phyloP scores from a whole-genome alignment of 2,113 vertebrate species.

The Chionodraco myersi region DNA sequence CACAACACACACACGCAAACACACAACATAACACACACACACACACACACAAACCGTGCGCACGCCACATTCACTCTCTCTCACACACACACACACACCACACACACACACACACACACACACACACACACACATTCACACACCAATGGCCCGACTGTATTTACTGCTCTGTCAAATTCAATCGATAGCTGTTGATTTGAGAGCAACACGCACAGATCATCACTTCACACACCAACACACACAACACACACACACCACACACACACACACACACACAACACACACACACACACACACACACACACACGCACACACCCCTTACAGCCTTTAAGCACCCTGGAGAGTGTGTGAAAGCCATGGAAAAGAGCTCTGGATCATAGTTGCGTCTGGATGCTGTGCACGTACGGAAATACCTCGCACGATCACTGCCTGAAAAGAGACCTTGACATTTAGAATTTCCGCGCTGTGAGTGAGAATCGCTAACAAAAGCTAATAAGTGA shows the following conservation, averaged over 20 bases:
- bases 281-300: slow-evolving; percentile 5
- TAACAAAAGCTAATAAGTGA: slow-evolving; percentile 28
- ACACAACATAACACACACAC: not conserved
- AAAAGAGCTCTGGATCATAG: slow-evolving; percentile 18
- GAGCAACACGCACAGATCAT: slow-evolving; percentile 62
- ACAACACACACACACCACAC: not conserved
- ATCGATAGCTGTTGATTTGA: slow-evolving; percentile 79
- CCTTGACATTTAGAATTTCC: slow-evolving; percentile 47
- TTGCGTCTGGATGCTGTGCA: not conserved
- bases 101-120: slow-evolving; percentile 8
- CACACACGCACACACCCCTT: slow-evolving; percentile 18
- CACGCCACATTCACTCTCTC: no score
- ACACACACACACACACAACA: not conserved
- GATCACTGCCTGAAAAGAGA: slow-evolving; percentile 32
- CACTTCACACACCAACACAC: slow-evolving; percentile 24
- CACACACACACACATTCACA: not conserved
- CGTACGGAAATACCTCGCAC: not conserved
- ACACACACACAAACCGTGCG: not conserved
- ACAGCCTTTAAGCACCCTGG: slow-evolving; percentile 4
- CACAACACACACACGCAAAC: not conserved
- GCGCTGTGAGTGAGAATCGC: slow-evolving; percentile 8
- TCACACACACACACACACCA: not conserved
- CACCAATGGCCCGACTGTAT: slow-evolving; percentile 62
- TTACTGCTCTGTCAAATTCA: slow-evolving; percentile 73
- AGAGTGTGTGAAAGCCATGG: slow-evolving; percentile 13